A percentile compares a stretch with the other conserved stretches of the same genome.
phyloP scores from a whole-genome alignment of 2,888 invertebrate species.

The Diarsia mendica region DNA sequence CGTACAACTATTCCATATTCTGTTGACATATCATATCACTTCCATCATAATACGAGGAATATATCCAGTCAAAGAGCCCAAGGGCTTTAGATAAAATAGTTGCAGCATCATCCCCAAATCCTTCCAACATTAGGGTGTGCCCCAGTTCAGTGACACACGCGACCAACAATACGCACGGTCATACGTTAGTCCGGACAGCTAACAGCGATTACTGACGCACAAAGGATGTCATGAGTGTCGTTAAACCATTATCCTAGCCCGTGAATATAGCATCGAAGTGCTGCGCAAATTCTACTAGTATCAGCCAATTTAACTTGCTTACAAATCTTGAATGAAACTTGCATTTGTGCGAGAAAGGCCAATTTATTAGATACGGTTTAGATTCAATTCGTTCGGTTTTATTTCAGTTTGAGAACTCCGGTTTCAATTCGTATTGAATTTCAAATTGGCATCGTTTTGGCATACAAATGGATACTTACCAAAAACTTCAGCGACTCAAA shows the following conservation, averaged over 20 bases:
- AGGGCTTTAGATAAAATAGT: not conserved
- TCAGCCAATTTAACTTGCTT: constrained; percentile 22
- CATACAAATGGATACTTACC: constrained; percentile 3
- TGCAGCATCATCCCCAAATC: constrained; percentile 16
- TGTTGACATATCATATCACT: not conserved
- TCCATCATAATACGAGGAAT: not conserved
- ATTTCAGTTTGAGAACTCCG: constrained; percentile 1
- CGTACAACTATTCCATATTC: not conserved
- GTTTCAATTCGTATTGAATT: constrained; percentile 10
- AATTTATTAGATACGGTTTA: not conserved
- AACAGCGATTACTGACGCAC: constrained; percentile 47
- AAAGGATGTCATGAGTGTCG: constrained; percentile 55
- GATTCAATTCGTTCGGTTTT: not conserved
- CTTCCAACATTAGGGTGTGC: not conserved
- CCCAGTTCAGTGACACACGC: constrained; percentile 10
- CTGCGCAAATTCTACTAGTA: constrained; percentile 38
- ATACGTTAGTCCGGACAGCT: constrained; percentile 39
- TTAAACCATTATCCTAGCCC: constrained; percentile 52
- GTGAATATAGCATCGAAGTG: constrained; percentile 48
- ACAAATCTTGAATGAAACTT: constrained; percentile 4
- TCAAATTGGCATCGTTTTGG: constrained; percentile 22
- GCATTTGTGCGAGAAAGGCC: not conserved
- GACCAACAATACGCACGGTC: constrained; percentile 23
- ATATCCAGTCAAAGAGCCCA: not conserved
- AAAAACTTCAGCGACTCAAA: not conserved